Evolutionary conservation across 2,797 vertebrate species (phyloP).

Genomic region (Glyptemys insculpta): DNA sequence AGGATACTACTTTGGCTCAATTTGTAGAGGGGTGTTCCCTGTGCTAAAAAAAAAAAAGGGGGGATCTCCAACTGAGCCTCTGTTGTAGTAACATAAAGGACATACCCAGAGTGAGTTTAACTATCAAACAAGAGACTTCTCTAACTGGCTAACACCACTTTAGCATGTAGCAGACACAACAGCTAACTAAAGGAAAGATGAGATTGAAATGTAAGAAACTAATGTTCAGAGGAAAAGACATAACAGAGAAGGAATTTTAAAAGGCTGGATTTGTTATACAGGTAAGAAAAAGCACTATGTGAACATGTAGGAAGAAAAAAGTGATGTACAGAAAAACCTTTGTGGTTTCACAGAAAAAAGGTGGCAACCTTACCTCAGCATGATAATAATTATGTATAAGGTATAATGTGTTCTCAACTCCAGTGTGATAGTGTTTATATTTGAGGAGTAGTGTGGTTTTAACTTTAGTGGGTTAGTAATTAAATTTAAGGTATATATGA

Average conservation of each 20-base stretch:
- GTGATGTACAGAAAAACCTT: conserved; percentile 51
- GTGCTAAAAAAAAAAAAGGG: not conserved
- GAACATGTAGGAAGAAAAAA: not conserved
- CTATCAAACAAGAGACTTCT: not conserved
- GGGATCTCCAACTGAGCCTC: fast-evolving
- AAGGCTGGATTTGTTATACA: conserved; percentile 41
- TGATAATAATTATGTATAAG: conserved; percentile 76
- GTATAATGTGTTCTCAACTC: conserved; percentile 76
- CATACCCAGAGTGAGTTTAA: not conserved
- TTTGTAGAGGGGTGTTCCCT: not conserved
- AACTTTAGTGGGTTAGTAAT: conserved; percentile 77
- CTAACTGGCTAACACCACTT: not conserved
- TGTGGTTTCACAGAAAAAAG: conserved; percentile 66
- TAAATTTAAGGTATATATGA: conserved; percentile 82
- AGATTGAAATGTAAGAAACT: not conserved
- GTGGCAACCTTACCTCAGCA: conserved; percentile 72
- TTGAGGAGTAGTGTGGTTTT: conserved; percentile 79
- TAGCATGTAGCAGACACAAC: not conserved
- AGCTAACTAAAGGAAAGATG: conserved; percentile 10
- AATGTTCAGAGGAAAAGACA: not conserved
- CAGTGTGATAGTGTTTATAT: conserved; percentile 76
- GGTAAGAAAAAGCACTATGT: conserved; percentile 15
- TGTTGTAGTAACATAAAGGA: fast-evolving
- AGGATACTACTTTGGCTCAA: not conserved
- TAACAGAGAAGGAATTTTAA: conserved; percentile 30